Conservation (phyloP, 1,140 invertebrate genomes). For the Trissolcus basalis region DNA sequence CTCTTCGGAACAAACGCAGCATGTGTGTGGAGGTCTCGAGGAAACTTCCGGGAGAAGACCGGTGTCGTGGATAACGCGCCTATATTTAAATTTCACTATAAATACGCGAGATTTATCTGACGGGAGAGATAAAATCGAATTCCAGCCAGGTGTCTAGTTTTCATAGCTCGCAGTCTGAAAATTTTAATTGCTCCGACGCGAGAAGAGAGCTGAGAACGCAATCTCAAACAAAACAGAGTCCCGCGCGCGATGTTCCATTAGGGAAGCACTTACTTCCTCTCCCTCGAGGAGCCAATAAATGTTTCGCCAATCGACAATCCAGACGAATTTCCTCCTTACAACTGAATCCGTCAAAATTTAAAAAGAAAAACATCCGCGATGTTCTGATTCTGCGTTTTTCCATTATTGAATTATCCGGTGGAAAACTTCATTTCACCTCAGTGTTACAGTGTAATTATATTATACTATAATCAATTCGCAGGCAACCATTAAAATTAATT, state of each 20-base stretch:
- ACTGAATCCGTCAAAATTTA: too few relatives aligned
- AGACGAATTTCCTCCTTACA: too few relatives aligned
- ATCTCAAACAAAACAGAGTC: too few relatives aligned
- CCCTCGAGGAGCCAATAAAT: too few relatives aligned
- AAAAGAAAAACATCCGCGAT: too few relatives aligned
- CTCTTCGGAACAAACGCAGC: too few relatives aligned
- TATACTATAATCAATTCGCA: not conserved
- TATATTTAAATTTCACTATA: conserved; percentile 5
- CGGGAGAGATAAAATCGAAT: not conserved
- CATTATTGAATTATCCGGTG: not conserved
- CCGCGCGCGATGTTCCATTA: too few relatives aligned
- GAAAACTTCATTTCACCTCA: conserved; percentile 6
- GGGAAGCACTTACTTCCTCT: too few relatives aligned
- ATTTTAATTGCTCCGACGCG: too few relatives aligned
- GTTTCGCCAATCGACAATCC: too few relatives aligned
- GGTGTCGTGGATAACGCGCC: not conserved
- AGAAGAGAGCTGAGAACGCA: too few relatives aligned
- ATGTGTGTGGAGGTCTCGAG: too few relatives aligned
- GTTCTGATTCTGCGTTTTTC: not conserved
- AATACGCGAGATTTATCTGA: conserved; percentile 1
- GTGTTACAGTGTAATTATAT: not conserved
- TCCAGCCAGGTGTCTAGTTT: not conserved
- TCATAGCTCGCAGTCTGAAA: not conserved
- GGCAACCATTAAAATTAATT: not conserved
- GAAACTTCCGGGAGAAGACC: conserved; percentile 1